phyloP scores from a whole-genome alignment of 2,113 vertebrate species.

The Oncorhynchus tshawytscha region DNA sequence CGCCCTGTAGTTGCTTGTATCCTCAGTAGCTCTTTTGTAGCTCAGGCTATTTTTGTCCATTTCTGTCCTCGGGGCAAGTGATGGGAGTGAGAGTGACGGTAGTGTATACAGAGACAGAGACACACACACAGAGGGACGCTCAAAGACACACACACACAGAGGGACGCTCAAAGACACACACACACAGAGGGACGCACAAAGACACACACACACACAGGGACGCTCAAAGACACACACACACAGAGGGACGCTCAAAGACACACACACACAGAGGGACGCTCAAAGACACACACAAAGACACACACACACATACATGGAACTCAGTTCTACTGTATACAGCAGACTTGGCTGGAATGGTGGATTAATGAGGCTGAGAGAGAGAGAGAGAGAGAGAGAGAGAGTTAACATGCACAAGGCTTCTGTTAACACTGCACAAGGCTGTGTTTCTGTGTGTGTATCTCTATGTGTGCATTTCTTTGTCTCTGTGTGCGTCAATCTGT shows the following conservation, averaged over 20 bases:
- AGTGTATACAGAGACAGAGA: constrained; percentile 1
- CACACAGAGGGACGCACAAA: too few species aligned
- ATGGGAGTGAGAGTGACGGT: constrained; percentile 20
- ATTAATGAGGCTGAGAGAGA: not conserved
- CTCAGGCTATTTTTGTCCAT: constrained; percentile 58
- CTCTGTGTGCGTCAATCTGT: not conserved
- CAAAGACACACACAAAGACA: not conserved
- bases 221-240: not conserved
- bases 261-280: not conserved
- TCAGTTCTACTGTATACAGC: not conserved
- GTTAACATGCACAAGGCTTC: too few species aligned
- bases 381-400: too few species aligned
- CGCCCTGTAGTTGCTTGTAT: constrained; percentile 54
- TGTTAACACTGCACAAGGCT: not conserved
- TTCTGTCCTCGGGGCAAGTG: constrained; percentile 41
- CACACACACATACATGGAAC: not conserved
- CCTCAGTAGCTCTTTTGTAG: constrained; percentile 57
- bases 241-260: too few species aligned
- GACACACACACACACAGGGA: not conserved
- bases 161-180: not conserved
- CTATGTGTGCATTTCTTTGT: not conserved
- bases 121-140: not conserved
- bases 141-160: not conserved
- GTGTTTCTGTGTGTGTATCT: not conserved
- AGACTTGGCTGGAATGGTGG: not conserved